Base-by-base conservation (phyloP, 2,797 vertebrate genomes). In the Denticeps clupeoides region DNA sequence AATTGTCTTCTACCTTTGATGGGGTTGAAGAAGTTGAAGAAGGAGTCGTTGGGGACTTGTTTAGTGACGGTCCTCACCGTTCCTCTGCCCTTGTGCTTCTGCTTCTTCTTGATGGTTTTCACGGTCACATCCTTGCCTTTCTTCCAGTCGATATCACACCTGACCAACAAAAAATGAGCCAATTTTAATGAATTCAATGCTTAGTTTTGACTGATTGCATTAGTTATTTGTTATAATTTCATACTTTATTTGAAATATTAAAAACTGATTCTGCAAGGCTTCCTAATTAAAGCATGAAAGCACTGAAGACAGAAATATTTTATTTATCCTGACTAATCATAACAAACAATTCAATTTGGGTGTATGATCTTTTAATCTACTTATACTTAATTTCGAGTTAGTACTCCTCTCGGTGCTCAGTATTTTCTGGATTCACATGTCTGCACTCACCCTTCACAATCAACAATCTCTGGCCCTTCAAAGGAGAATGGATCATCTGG, bases 1-100 rank as follows among this genome's bases (percentile, higher is more conserved):
- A 38, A 35, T 38, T 18, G 35, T 19, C 12, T 3, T 43, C 3
- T 56, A 93, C 93, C 89, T 85, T 91, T 97, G 62, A 94, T 72
- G 2, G 93, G 93, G 54, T 75, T 96, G 79, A 99, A 99, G 82
- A 97, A 99, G 78, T 99, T 96, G 77, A 99, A 97, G 78, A 97
- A 99, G 1, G 94, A 99, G 60, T 95, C 93, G 0, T 87, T 96
- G 65, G 92, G 90, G 56, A 99, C 90, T 76, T 96, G 91, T 64
- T 96, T 97, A 41, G 90, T 93, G 65, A 99, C 87, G 1, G 91
- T 97, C 49, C 93, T 83, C 6, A 95, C 89, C 0, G 91, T 91
- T 66, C 93, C 93, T 27, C 92, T 87, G 9, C 93, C 92, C 87
- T 96, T 99, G 65, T 97, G 93, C 56, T 97, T 99, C 80, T 99